Evolutionary conservation across 1,140 invertebrate species (phyloP).

Genomic region (Drosophila obscura): DNA sequence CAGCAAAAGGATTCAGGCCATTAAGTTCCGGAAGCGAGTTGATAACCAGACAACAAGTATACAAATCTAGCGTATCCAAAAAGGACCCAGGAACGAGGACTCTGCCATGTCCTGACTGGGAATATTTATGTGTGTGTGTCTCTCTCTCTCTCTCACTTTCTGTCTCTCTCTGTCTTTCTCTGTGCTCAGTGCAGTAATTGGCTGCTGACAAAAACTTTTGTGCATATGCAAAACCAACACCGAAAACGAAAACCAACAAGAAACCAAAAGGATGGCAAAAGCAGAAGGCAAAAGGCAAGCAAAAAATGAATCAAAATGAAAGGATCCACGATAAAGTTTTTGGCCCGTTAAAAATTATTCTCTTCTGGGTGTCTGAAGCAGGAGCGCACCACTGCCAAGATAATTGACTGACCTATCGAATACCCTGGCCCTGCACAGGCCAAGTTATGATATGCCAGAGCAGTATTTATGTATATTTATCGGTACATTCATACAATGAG

Average conservation of each 20-base stretch:
- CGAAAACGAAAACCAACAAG: neutral
- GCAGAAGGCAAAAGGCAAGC: neutral
- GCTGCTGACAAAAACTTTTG: conserved; percentile 46
- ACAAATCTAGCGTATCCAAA: conserved; percentile 34
- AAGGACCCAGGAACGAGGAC: conserved; percentile 8
- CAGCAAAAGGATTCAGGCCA: conserved; percentile 83
- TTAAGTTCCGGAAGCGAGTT: conserved; percentile 82
- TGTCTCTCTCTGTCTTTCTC: neutral
- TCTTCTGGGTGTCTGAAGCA: neutral
- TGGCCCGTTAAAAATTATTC: conserved; percentile 22
- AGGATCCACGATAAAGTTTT: conserved; percentile 45
- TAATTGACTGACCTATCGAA: neutral
- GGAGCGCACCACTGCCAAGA: neutral
- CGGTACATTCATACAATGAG: no score
- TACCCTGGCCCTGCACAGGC: neutral
- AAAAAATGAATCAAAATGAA: conserved; percentile 40
- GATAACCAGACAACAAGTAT: conserved; percentile 77
- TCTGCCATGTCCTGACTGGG: conserved; percentile 35
- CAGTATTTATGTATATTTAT: no score
- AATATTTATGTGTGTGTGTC: conserved; percentile 33
- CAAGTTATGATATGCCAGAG: no score
- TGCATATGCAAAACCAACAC: conserved; percentile 50
- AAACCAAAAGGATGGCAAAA: neutral
- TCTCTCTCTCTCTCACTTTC: neutral
- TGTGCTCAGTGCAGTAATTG: conserved; percentile 64